Evolutionary conservation across 1,140 invertebrate genomes (phyloP).

Genomic region (Lanistes nyassanus): DNA sequence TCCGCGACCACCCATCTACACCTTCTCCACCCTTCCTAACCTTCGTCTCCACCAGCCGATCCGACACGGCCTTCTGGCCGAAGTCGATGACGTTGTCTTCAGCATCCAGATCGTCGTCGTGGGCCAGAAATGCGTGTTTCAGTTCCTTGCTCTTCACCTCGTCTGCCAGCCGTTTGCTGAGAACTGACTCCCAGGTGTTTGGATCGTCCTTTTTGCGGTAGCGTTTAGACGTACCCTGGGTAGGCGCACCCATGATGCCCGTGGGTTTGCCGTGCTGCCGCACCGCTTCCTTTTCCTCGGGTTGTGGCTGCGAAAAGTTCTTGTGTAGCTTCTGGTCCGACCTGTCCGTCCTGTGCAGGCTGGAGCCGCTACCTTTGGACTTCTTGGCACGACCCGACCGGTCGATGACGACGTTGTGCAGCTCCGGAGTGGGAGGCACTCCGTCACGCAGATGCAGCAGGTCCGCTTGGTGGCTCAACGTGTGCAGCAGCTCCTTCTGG

Average conservation of each 20-base stretch:
- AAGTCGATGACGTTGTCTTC: slow-evolving; percentile 15
- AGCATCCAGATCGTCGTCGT: slow-evolving; percentile 9
- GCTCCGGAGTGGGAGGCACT: slow-evolving; percentile 38
- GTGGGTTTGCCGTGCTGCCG: slow-evolving; percentile 2
- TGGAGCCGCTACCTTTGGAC: slow-evolving; percentile 24
- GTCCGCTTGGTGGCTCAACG: slow-evolving; percentile 40
- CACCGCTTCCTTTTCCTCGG: slow-evolving; percentile 17
- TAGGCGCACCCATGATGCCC: background rate
- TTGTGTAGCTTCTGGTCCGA: too few species aligned
- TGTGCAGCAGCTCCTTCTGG: slow-evolving; percentile 50
- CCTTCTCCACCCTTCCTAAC: slow-evolving; percentile 22
- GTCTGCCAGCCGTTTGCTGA: slow-evolving; percentile 54
- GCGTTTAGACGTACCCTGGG: slow-evolving; percentile 19
- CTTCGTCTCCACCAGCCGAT: slow-evolving; percentile 33
- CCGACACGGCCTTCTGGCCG: slow-evolving; percentile 7
- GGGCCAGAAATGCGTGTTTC: slow-evolving; percentile 12
- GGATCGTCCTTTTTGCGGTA: slow-evolving; percentile 34
- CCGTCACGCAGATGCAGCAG: slow-evolving; percentile 42
- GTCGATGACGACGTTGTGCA: slow-evolving; percentile 51
- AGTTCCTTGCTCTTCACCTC: slow-evolving; percentile 58
- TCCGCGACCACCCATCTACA: slow-evolving; percentile 10
- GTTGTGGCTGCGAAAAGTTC: background rate
- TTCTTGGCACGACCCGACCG: slow-evolving; percentile 46
- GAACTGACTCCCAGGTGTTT: slow-evolving; percentile 48
- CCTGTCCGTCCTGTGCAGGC: background rate